Evolutionary conservation across 37 sponge, comb jelly and placozoan genomes (phyloP), one percentile per base, ranked within the genome.

Genomic region (Ephydatia muelleri): DNA sequence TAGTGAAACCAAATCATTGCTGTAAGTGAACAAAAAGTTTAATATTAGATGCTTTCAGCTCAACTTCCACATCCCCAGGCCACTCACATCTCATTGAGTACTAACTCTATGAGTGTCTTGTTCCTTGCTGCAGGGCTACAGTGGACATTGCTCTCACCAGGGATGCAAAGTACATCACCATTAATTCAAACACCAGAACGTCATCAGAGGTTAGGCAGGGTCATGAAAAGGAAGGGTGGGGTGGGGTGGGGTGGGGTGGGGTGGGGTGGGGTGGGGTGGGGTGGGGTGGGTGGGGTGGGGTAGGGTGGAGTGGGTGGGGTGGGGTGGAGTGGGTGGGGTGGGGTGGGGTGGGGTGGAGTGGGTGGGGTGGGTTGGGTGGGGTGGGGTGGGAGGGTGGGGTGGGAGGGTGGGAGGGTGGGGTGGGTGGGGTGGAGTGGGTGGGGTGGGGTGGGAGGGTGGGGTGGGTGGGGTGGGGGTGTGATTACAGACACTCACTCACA

Each of bases 131-230:
- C 3, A 69, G 85, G 31, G 34, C 68, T 30, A 83, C 72, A 8
- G 71, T 86, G 19, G 64, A 82, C n/a, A 23, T 87, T 13, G 48
- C 81, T 14, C 12, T 69, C 57, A 87, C 88, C 22, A 86, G 80
- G 31, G 88, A 87, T 30, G 27, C 28, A 1, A n/a, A 49, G 32
- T 87, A 82, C 64, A 19, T 87, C 74, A 80, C 82, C 1, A 87
- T 87, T 12, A 87, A 82, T 35, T 68, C 71, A 25, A 73, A 73
- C 37, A 70, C 88, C 2, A 65, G 72, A 19, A 70, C 71, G 30
- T 69, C 82, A 1, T 87, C 88, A 34, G 88, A 87, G 34, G 82
- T 87, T 40, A 5, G 40, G 38, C 72, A 25, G 2, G 72, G 25
- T 30, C 22, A 13, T 26, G 72, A 0, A 36, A 33, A 21, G 57